phyloP scores from a whole-genome alignment of 2,888 invertebrate genomes.

The Listrodromus nycthemerus region DNA sequence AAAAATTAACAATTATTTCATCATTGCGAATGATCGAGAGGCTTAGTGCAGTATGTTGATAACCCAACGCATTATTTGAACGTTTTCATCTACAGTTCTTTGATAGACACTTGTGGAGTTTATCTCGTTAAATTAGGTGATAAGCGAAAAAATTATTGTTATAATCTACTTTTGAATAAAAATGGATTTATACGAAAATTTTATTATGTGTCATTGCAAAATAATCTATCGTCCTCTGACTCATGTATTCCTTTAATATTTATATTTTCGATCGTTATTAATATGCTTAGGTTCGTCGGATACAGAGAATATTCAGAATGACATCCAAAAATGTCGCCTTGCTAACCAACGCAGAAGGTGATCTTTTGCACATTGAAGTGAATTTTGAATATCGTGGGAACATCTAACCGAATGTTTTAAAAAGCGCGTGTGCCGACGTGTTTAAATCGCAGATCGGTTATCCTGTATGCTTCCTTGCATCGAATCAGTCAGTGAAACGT shows the following conservation, averaged over 20 bases:
- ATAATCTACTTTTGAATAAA: conserved; percentile 35
- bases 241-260: neutral
- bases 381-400: too few relatives aligned
- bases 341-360: neutral
- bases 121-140: conserved; percentile 5
- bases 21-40: conserved; percentile 37
- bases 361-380: neutral
- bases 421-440: neutral
- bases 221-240: neutral
- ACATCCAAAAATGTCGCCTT: neutral
- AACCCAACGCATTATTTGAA: neutral
- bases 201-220: neutral
- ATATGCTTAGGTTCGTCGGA: neutral
- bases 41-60: conserved; percentile 23
- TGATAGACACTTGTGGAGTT: conserved; percentile 42
- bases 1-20: conserved; percentile 13
- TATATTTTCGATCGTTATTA: neutral
- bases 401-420: neutral
- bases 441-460: neutral
- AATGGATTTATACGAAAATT: conserved; percentile 18
- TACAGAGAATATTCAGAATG: neutral
- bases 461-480: too few relatives aligned
- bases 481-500: neutral
- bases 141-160: conserved; percentile 12
- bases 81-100: conserved; percentile 56